Conservation (phyloP, 1,140 invertebrate species). For the Camponotus pennsylvanicus region DNA sequence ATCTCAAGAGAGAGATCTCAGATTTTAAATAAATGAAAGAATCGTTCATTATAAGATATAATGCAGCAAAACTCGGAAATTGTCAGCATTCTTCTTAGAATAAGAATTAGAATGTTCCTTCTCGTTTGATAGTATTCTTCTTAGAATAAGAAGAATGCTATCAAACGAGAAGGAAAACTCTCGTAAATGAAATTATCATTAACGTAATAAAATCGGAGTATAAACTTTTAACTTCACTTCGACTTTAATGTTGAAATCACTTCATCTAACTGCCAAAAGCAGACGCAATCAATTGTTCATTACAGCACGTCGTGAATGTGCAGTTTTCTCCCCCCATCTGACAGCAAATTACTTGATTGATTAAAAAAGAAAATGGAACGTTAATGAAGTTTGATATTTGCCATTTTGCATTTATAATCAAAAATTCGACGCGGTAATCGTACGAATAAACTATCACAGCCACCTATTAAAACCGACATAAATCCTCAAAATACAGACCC, state of each 20-base stretch:
- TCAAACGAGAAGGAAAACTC: neutral
- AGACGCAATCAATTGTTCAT: constrained; percentile 36
- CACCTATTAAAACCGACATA: neutral
- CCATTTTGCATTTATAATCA: constrained; percentile 14
- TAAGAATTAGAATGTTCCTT: neutral
- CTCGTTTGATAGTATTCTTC: no score
- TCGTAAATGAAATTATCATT: neutral
- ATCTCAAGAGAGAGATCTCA: neutral
- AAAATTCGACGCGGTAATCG: neutral
- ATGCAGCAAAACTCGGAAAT: no score
- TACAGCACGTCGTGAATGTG: neutral
- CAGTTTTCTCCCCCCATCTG: constrained; percentile 28
- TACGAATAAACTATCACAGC: constrained; percentile 8
- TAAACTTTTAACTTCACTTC: neutral
- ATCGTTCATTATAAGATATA: no score
- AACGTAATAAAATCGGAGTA: constrained; percentile 2
- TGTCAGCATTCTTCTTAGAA: no score
- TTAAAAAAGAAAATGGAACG: constrained; percentile 25
- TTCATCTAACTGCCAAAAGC: constrained; percentile 28
- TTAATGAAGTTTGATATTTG: constrained; percentile 21
- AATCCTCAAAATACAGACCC: constrained; percentile 10
- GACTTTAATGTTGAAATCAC: neutral
- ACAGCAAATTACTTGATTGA: constrained; percentile 26
- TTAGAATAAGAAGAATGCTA: neutral
- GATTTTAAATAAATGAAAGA: neutral